A percentile compares a stretch with the other conserved stretches of the same genome.
Evolutionary conservation across 2,888 invertebrate species (phyloP).

Genomic region (Drosophila anomelani): DNA sequence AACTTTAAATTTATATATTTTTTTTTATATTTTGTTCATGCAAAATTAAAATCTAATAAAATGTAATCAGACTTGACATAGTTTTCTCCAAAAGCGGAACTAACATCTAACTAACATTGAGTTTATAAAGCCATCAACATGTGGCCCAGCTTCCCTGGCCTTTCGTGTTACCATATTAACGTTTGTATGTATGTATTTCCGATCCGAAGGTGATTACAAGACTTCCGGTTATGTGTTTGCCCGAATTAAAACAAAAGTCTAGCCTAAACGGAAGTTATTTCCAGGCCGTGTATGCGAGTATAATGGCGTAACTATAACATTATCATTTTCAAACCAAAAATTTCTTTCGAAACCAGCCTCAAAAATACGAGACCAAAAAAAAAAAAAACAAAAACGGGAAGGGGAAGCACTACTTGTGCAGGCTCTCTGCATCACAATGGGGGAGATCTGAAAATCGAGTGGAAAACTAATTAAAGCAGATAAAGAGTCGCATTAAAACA

Average conservation of each 20-base stretch:
- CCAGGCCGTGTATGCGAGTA: constrained; percentile 67
- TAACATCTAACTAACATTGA: constrained; percentile 8
- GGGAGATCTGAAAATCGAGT: constrained; percentile 60
- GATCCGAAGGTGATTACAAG: constrained; percentile 69
- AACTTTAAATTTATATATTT: too few species aligned
- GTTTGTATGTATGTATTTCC: constrained; percentile 58
- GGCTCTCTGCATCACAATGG: constrained; percentile 74
- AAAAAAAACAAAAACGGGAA: constrained; percentile 51
- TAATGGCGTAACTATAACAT: constrained; percentile 57
- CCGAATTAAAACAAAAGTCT: constrained; percentile 76
- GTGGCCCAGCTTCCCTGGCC: constrained; percentile 46
- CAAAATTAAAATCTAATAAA: too few species aligned
- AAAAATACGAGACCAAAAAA: constrained; percentile 32
- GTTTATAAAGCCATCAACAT: constrained; percentile 81
- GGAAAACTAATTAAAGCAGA: constrained; percentile 81
- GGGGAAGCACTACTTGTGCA: constrained; percentile 64
- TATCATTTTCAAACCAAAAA: constrained; percentile 49
- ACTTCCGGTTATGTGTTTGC: constrained; percentile 26
- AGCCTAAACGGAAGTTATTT: constrained; percentile 76
- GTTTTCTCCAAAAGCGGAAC: constrained; percentile 22
- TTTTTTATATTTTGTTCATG: too few species aligned
- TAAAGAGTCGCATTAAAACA: constrained; percentile 81
- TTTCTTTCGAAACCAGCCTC: constrained; percentile 67
- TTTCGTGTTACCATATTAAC: neutral
- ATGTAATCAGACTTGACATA: neutral